These are phyloP conservation scores for Oreochromis niloticus DNA, from an alignment of 2,113 vertebrate genomes.

Conservation along the genomic window DNA sequence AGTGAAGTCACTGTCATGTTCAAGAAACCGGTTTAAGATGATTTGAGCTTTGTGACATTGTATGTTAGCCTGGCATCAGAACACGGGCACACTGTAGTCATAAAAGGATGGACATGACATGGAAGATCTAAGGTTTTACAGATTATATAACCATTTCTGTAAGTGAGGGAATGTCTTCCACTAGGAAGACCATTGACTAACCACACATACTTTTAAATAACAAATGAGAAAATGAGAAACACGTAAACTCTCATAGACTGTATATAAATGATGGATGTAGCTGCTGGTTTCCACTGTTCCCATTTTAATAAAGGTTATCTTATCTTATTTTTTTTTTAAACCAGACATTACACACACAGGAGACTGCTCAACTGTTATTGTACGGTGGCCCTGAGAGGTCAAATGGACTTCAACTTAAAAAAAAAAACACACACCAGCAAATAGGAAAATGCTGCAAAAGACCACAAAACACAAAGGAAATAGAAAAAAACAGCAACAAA, in stretches of 20 bases:
- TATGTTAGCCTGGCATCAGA: background rate
- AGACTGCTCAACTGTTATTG: background rate
- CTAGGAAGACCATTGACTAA: background rate
- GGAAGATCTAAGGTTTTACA: background rate
- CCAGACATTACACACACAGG: too few species aligned
- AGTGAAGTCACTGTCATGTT: fast-evolving
- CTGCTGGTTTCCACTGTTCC: background rate
- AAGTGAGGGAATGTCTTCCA: fast-evolving
- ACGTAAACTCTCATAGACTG: fast-evolving
- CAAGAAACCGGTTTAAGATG: background rate
- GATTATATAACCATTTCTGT: background rate
- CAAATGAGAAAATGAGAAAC: background rate
- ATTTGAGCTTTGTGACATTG: background rate
- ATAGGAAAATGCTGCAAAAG: background rate
- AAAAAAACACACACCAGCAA: background rate
- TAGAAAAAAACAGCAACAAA: background rate
- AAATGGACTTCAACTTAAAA: fast-evolving
- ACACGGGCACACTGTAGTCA: background rate
- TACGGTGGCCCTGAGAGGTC: background rate
- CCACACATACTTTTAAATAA: background rate
- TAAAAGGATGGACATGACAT: fast-evolving
- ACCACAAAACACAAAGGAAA: background rate
- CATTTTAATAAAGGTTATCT: background rate
- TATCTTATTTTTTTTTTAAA: background rate
- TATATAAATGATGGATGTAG: background rate